phyloP scores from a whole-genome alignment of 2,113 vertebrate genomes.

The Rafetus swinhoei region DNA sequence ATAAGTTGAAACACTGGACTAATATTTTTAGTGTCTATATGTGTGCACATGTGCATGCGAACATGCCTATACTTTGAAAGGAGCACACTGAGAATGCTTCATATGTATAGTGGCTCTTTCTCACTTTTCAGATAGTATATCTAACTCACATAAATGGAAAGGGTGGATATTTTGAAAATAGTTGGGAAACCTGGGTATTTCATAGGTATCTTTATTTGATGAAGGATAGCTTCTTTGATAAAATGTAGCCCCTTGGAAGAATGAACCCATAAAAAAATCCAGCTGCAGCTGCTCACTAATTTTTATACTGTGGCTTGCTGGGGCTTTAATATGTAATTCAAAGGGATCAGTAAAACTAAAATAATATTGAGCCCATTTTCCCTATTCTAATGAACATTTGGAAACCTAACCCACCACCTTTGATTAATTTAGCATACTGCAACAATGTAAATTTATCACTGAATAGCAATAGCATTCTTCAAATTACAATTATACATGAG shows the following conservation, averaged over 20 bases:
- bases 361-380: neutral
- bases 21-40: neutral
- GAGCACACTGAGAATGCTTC: neutral
- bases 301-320: neutral
- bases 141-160: neutral
- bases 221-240: neutral
- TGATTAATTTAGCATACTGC: neutral
- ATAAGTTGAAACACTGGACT: neutral
- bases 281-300: neutral
- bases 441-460: neutral
- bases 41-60: neutral
- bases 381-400: neutral
- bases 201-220: neutral
- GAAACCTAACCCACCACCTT: neutral
- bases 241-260: neutral
- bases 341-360: neutral
- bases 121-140: neutral
- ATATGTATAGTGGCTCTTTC: neutral
- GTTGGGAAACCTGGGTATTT: neutral
- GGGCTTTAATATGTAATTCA: rapidly evolving
- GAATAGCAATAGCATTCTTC: neutral
- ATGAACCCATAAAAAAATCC: neutral
- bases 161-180: neutral
- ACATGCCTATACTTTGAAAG: neutral
- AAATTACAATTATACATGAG: neutral